Base-by-base conservation (phyloP, 1,140 invertebrate species). In the Oreohelix idahoensis region DNA sequence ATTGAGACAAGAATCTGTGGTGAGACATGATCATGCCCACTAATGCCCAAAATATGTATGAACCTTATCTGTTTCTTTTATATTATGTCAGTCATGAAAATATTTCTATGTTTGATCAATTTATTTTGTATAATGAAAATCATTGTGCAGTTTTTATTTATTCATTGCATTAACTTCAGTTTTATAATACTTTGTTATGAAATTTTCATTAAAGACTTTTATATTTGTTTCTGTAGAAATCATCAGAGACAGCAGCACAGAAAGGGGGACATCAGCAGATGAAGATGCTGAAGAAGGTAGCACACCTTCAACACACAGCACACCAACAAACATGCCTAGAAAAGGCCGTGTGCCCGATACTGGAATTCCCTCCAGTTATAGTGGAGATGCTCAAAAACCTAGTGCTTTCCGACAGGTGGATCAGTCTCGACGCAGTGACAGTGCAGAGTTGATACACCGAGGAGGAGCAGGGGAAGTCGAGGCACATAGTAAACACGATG, bases 151-250 rank as follows among this genome's bases (percentile, higher is more conserved):
- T n/a, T n/a, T n/a, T n/a, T n/a, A n/a, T n/a, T n/a, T n/a, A n/a
- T n/a, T n/a, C n/a, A n/a, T n/a, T n/a, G n/a, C n/a, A n/a, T n/a
- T n/a, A n/a, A n/a, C n/a, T n/a, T n/a, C n/a, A n/a, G n/a, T n/a
- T n/a, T n/a, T n/a, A n/a, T n/a, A n/a, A n/a, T n/a, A n/a, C n/a
- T n/a, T n/a, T n/a, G 42, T 45, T 45, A 45, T 45, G 15, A 45
- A 45, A 8, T 45, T 45, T 5, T 45, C 15, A 45, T 76, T 76
- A 42, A 20, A 11, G 42, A 26, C 63, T 45, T 75, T 78, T 63
- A 79, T 79, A 70, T 85, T 81, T 84, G n/a, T 66, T 79, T 66
- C 87, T 86, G 17, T 87, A 95, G 96, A 97, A 95, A 97, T 97
- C 89, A 97, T 96, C 87, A 96, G 96, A 94, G 90, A 92, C 80